Conservation (phyloP, 53 echinoderm and acorn worm genomes). For the Arbacia lixula region DNA sequence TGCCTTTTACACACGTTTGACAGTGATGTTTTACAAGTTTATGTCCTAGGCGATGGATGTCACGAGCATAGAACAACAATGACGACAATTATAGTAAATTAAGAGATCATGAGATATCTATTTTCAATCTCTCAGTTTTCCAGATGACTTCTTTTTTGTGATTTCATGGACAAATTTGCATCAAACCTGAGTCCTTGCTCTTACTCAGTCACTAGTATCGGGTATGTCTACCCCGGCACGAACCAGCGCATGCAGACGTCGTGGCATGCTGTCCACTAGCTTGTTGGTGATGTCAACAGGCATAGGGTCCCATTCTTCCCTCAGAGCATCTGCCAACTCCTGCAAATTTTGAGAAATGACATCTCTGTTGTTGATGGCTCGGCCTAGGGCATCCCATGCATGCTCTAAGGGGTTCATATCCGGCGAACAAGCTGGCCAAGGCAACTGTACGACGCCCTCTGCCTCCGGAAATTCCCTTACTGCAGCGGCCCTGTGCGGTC, state of each 20-base stretch:
- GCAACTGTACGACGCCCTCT: slow-evolving; percentile 21
- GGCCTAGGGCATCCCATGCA: slow-evolving; percentile 29
- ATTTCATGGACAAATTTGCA: no score
- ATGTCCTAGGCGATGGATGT: no score
- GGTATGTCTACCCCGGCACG: slow-evolving; percentile 28
- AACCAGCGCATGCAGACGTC: slow-evolving; percentile 16
- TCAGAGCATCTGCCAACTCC: slow-evolving; percentile 35
- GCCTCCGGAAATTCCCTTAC: slow-evolving; percentile 9
- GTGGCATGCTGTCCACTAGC: slow-evolving; percentile 31
- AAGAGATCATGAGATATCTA: no score
- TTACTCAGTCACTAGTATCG: no score
- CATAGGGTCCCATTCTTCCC: slow-evolving; percentile 37
- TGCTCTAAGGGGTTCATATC: slow-evolving; percentile 33
- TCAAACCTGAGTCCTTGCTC: no score
- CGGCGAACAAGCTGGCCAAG: slow-evolving; percentile 13
- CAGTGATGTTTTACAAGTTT: no score
- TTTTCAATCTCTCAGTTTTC: no score
- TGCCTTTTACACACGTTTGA: no score
- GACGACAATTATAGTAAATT: no score
- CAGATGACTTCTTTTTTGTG: no score
- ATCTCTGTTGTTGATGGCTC: slow-evolving; percentile 12
- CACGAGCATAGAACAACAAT: no score
- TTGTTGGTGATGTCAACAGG: slow-evolving; percentile 27
- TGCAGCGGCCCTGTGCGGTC: slow-evolving; percentile 32
- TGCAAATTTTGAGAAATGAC: slow-evolving; percentile 25